Conservation (phyloP, 2,797 vertebrate genomes). For the Amblyopsis hoosieri region DNA sequence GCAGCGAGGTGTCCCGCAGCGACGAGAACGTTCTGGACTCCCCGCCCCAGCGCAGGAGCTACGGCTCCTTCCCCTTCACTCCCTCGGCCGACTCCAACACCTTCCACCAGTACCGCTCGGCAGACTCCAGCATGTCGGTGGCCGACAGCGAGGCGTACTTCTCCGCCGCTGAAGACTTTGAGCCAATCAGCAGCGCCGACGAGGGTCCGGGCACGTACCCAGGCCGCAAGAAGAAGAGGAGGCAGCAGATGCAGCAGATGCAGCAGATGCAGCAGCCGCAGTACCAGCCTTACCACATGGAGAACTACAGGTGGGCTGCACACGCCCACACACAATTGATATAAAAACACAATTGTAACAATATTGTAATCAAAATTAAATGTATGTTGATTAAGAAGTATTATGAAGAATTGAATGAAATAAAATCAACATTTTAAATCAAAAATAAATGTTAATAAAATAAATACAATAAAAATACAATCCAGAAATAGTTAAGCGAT, state of each 20-base stretch:
- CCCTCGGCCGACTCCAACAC: constrained; percentile 95
- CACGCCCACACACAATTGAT: too few relatives aligned
- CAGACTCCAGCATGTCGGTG: constrained; percentile 97
- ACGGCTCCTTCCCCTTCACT: constrained; percentile 95
- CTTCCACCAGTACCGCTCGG: constrained; percentile 96
- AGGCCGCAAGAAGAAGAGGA: constrained; percentile 91
- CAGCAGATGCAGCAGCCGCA: constrained; percentile 84
- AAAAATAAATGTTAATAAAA: too few relatives aligned
- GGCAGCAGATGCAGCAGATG: constrained; percentile 80
- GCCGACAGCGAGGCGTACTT: constrained; percentile 98
- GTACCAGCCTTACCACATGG: constrained; percentile 76
- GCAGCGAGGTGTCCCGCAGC: constrained; percentile 93
- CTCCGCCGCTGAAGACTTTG: constrained; percentile 95
- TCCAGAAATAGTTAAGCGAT: too few relatives aligned
- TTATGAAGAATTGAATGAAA: too few relatives aligned
- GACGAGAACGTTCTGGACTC: constrained; percentile 96
- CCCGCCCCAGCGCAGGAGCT: constrained; percentile 94
- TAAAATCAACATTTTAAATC: too few relatives aligned
- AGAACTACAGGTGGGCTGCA: constrained; percentile 71
- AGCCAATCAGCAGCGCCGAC: constrained; percentile 92
- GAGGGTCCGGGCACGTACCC: constrained; percentile 98
- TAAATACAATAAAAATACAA: too few relatives aligned
- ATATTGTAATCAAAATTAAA: too few relatives aligned
- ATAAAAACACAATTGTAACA: too few relatives aligned
- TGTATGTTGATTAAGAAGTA: too few relatives aligned